phyloP scores from a whole-genome alignment of 2,888 invertebrate genomes.

The Yponomeuta malinellus region DNA sequence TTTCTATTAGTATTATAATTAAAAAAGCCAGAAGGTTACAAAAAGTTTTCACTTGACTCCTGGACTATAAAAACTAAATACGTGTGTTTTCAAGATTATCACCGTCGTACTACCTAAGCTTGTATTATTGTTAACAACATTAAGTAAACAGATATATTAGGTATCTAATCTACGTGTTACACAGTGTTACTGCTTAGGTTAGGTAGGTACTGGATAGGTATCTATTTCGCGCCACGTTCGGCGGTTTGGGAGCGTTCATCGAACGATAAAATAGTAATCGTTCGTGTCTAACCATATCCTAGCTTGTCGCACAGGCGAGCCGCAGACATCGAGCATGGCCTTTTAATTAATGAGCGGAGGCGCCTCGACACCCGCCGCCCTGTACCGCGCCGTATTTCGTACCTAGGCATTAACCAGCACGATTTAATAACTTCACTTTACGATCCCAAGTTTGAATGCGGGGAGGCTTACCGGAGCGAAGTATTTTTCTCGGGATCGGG shows the following conservation, averaged over 20 bases:
- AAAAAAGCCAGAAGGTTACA: no score
- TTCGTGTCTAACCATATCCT: conserved; percentile 3
- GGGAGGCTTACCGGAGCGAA: neutral
- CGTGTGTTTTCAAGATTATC: no score
- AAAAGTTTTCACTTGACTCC: no score
- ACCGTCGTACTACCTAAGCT: no score
- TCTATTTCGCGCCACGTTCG: neutral
- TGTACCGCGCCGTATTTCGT: neutral
- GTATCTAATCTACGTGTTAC: no score
- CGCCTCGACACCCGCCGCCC: neutral
- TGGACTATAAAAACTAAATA: no score
- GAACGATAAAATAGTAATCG: conserved; percentile 3
- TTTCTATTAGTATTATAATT: no score
- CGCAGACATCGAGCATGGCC: conserved; percentile 3
- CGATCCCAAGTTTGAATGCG: neutral
- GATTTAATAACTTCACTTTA: neutral
- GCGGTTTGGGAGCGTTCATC: neutral
- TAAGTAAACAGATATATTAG: no score
- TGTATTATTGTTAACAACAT: no score
- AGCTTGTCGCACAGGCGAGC: conserved; percentile 4
- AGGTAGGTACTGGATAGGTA: neutral
- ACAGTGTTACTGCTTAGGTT: no score
- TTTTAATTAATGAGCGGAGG: conserved; percentile 11
- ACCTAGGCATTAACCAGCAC: neutral
- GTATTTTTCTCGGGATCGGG: conserved; percentile 11